Base-by-base conservation (phyloP, 2,888 invertebrate genomes). In the Temnothorax unifasciatus region DNA sequence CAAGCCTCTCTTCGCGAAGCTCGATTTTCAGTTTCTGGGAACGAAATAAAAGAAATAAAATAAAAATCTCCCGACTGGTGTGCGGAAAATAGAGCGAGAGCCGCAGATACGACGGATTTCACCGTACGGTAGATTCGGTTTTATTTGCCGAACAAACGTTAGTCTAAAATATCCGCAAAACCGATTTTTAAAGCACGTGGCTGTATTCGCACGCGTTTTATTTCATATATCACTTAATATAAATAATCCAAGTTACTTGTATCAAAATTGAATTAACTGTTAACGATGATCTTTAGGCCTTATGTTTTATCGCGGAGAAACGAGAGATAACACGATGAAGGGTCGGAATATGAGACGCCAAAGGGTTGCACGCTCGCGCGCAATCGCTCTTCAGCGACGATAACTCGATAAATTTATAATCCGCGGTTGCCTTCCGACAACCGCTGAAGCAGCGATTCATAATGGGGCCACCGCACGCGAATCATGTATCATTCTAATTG, bases 401-500 rank as follows among this genome's bases (percentile, higher is more conserved):
- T 91, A 88, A 88, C 87, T 87, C 87, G 91, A 90, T 90, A 90
- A 91, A 91, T 91, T 90, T 90, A 91, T 90, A 90, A 90, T 87
- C 79, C 57, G 73, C 83, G 82, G 77, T 69, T 83, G 86, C 71
- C 85, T 91, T 89, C 87, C 90, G 89, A 84, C 88, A 87, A 81
- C 25, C 54, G 77, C 63, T 84, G 81, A 68, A 86, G 86, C 85
- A 83, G 61, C 82, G 85, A 90, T 87, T 90, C 86, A 91, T 91
- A 92, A 92, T 91, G 92, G 90, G 84, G 81, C 89, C 90, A 91
- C 87, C 87, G 90, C 93, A 93, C 92, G 93, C 92, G 91, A 92
- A 89, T 92, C 92, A 87, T 92, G 90, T 90, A 93, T 93, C 93
- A 92, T 92, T 92, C 90, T 92, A 93, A 93, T 92, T 92, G 93